Evolutionary conservation across 2,797 vertebrate genomes (phyloP).

Genomic region (Pipistrellus pygmaeus): DNA sequence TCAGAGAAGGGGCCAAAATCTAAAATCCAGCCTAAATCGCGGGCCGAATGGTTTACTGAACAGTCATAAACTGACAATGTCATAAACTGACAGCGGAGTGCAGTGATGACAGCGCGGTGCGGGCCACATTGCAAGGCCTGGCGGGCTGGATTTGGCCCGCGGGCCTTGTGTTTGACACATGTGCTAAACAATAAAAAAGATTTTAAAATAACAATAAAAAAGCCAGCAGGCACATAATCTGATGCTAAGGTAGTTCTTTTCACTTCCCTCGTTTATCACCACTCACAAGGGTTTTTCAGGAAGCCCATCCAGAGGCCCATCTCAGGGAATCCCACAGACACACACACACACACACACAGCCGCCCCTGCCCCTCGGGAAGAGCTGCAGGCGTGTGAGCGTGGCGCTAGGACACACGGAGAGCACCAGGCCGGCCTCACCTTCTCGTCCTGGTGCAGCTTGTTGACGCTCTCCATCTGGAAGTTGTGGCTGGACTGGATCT

Average conservation of each 20-base stretch:
- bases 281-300: background rate
- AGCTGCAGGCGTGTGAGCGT: fast-evolving
- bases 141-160: too few species aligned
- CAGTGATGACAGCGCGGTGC: too few species aligned
- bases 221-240: background rate
- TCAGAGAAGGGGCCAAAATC: too few species aligned
- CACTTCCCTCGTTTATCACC: background rate
- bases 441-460: conserved; percentile 91
- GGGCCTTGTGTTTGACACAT: too few species aligned
- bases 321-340: background rate
- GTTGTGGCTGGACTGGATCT: conserved; percentile 92
- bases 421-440: conserved; percentile 85
- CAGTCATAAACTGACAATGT: too few species aligned
- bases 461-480: conserved; percentile 91
- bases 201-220: background rate
- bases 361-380: background rate
- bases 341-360: background rate
- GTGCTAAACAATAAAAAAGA: too few species aligned
- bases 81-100: too few species aligned
- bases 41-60: too few species aligned
- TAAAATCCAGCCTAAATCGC: too few species aligned
- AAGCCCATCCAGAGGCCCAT: background rate
- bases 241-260: background rate
- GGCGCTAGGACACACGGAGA: fast-evolving
- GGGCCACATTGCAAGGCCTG: too few species aligned